Evolutionary conservation across 2,888 invertebrate genomes (phyloP).

Genomic region (Apodemia hepburni): DNA sequence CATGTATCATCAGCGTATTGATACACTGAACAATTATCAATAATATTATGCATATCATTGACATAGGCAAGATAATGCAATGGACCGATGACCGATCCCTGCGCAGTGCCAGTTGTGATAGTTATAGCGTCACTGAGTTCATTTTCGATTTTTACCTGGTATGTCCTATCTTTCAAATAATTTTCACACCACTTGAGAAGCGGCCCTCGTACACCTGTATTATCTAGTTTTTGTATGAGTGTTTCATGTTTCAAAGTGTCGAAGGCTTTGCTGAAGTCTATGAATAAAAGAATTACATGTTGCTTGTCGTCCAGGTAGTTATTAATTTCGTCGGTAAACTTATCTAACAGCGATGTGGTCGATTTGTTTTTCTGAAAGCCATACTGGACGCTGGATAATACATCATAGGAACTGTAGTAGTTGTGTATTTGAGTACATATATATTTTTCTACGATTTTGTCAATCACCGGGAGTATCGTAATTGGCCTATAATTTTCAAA

Average conservation of each 20-base stretch:
- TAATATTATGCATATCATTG: too few species aligned
- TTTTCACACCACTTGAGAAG: constrained; percentile 26
- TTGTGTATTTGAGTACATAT: not conserved
- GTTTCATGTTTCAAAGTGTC: constrained; percentile 27
- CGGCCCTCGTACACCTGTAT: constrained; percentile 28
- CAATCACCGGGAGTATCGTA: too few species aligned
- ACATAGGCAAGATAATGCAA: too few species aligned
- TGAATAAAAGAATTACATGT: constrained; percentile 27
- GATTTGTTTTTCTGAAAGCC: constrained; percentile 18
- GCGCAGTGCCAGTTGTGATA: too few species aligned
- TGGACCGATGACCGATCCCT: too few species aligned
- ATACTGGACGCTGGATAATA: constrained; percentile 19
- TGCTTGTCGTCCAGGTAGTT: constrained; percentile 23
- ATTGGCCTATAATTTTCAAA: too few species aligned
- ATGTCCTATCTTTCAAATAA: constrained; percentile 25
- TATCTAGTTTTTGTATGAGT: constrained; percentile 22
- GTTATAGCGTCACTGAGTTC: constrained; percentile 18
- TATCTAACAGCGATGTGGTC: constrained; percentile 31
- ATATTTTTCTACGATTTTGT: too few species aligned
- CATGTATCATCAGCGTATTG: too few species aligned
- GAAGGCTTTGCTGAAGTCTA: constrained; percentile 30
- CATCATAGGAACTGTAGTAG: not conserved
- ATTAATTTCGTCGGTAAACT: constrained; percentile 24
- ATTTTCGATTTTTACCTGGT: constrained; percentile 22
- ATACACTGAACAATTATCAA: too few species aligned